Evolutionary conservation across 2,888 invertebrate genomes (phyloP).

Genomic region (Drosophila yooni): DNA sequence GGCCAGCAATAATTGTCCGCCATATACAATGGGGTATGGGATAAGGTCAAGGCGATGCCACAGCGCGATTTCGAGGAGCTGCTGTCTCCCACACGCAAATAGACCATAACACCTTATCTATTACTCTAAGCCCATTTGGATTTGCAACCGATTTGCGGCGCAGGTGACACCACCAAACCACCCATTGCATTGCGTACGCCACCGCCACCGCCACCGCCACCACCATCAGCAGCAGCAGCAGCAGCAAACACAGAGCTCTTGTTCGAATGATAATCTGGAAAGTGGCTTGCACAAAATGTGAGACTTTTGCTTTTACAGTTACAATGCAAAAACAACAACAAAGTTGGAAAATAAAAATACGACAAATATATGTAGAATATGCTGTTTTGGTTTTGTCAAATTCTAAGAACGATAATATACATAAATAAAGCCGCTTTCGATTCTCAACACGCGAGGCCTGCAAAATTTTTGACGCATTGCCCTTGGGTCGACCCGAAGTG

Average conservation of each 20-base stretch:
- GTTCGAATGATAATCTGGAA: conserved; percentile 78
- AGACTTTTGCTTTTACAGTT: conserved; percentile 42
- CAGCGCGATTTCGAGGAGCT: conserved; percentile 92
- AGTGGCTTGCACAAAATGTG: conserved; percentile 77
- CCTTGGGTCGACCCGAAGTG: too few relatives aligned
- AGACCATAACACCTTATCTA: conserved; percentile 93
- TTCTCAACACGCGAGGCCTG: not conserved
- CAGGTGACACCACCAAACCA: conserved; percentile 47
- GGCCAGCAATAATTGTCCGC: conserved; percentile 21
- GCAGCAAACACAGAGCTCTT: conserved; percentile 63
- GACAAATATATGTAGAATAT: too few relatives aligned
- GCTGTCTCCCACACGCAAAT: conserved; percentile 89
- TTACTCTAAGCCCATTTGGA: conserved; percentile 91
- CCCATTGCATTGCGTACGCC: conserved; percentile 56
- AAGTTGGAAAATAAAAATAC: not conserved
- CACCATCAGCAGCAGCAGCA: not conserved
- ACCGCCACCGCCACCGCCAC: conserved; percentile 36
- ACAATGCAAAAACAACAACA: not conserved
- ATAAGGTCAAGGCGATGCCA: conserved; percentile 91
- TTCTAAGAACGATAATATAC: not conserved
- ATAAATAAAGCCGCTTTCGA: not conserved
- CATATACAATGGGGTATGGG: conserved; percentile 85
- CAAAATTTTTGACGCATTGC: not conserved
- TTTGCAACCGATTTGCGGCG: conserved; percentile 66
- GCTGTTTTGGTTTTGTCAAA: too few relatives aligned